Evolutionary conservation across 2,113 vertebrate species (phyloP).

Genomic region (Sula dactylatra): DNA sequence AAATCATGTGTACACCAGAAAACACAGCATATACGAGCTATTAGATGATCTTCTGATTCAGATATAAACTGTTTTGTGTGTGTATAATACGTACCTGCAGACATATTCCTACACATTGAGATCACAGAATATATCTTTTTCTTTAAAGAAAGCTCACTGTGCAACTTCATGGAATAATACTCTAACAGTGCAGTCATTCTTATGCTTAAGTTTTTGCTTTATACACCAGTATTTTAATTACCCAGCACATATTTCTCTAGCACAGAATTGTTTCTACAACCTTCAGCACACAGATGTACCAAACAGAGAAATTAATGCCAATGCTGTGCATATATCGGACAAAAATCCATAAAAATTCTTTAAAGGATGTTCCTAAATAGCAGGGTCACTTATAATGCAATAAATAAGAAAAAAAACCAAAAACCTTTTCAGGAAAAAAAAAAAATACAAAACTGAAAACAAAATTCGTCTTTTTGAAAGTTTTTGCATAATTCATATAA

Average conservation of each 20-base stretch:
- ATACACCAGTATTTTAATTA: not conserved
- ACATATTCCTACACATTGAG: not conserved
- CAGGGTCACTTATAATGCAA: not conserved
- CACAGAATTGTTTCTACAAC: not conserved
- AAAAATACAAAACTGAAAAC: not conserved
- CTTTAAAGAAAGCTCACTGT: not conserved
- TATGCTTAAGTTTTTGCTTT: not conserved
- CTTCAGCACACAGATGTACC: not conserved
- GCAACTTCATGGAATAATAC: not conserved
- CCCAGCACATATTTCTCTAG: not conserved
- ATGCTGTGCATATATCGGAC: not conserved
- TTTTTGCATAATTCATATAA: not conserved
- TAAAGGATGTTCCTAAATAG: not conserved
- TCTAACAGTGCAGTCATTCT: not conserved
- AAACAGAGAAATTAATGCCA: not conserved
- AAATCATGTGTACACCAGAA: not conserved
- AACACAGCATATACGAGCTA: not conserved
- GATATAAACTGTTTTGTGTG: not conserved
- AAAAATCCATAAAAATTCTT: not conserved
- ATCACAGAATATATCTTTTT: not conserved
- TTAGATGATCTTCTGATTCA: not conserved
- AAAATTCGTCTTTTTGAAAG: not conserved
- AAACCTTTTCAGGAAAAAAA: not conserved
- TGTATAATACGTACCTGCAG: not conserved
- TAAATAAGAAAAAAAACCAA: not conserved